Evolutionary conservation across 30 jellyfish, hydroid and myxozoan species (phyloP).

Genomic region (Aurelia sp.): DNA sequence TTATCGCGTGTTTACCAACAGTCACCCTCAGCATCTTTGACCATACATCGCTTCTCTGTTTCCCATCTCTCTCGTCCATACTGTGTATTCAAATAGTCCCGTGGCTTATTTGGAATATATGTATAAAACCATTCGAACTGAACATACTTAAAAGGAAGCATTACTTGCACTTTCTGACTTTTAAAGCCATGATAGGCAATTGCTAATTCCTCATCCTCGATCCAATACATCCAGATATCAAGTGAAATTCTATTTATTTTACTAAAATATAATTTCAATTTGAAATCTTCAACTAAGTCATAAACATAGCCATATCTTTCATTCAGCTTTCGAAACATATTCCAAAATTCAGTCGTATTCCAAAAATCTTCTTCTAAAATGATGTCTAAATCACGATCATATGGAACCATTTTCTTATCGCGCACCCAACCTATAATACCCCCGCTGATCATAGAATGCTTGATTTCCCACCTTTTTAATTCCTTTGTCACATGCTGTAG

Average conservation of each 20-base stretch:
- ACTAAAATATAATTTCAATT: conserved; percentile 71
- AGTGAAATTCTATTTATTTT: conserved; percentile 37
- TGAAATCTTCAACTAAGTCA: conserved; percentile 53
- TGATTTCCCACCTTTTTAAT: conserved; percentile 32
- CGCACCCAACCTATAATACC: conserved; percentile 96
- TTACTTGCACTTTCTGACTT: conserved; percentile 40
- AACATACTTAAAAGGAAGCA: conserved; percentile 69
- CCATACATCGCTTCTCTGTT: conserved; percentile 77
- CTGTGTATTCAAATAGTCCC: conserved; percentile 51
- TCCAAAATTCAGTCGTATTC: conserved; percentile 73
- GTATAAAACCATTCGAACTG: conserved; percentile 68
- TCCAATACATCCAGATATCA: conserved; percentile 90
- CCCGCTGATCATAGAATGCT: conserved; percentile 82
- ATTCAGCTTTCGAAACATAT: conserved; percentile 16
- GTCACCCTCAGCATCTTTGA: conserved; percentile 69
- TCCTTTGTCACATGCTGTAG: conserved; percentile 49
- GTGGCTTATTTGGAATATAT: conserved; percentile 80
- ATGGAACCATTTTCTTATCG: conserved; percentile 78
- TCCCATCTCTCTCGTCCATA: conserved; percentile 86
- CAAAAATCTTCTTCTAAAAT: conserved; percentile 62
- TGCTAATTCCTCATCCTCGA: neutral
- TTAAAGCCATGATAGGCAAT: conserved; percentile 45
- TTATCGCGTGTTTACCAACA: conserved; percentile 41
- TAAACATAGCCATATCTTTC: conserved; percentile 52
- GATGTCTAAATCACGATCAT: conserved; percentile 89